These are phyloP conservation scores for Tachina lurida DNA, from an alignment of 2,888 invertebrate species.

Conservation along the genomic window DNA sequence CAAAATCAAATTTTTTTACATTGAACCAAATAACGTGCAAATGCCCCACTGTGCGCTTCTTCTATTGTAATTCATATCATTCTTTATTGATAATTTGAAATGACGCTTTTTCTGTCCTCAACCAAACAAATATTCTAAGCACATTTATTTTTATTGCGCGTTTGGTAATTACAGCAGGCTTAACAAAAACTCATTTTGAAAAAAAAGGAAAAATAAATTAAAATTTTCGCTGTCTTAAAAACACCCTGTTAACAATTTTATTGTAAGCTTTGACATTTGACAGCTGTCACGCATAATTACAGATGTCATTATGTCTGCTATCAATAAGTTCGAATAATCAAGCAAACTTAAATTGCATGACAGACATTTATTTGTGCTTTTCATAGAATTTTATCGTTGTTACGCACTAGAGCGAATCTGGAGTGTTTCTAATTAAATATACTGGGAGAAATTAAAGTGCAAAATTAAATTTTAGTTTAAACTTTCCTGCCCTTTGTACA, in stretches of 20 bases:
- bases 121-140: constrained; percentile 24
- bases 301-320: constrained; percentile 69
- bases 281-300: constrained; percentile 71
- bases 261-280: constrained; percentile 66
- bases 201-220: not conserved
- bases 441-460: constrained; percentile 41
- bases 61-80: no score
- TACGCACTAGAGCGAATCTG: not conserved
- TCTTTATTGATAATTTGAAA: constrained; percentile 4
- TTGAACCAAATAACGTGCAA: not conserved
- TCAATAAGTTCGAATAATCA: constrained; percentile 57
- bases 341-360: constrained; percentile 13
- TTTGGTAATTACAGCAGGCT: constrained; percentile 53
- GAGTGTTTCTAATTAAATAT: constrained; percentile 36
- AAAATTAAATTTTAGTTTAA: not conserved
- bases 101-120: not conserved
- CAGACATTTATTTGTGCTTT: constrained; percentile 10
- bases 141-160: constrained; percentile 5
- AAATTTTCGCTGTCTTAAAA: constrained; percentile 1
- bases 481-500: no score
- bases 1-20: no score
- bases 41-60: not conserved
- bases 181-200: constrained; percentile 34
- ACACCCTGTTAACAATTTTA: constrained; percentile 62
- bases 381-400: constrained; percentile 29